These are phyloP conservation scores for Aplocera efformata DNA, from an alignment of 2,888 invertebrate genomes.

Conservation along the genomic window DNA sequence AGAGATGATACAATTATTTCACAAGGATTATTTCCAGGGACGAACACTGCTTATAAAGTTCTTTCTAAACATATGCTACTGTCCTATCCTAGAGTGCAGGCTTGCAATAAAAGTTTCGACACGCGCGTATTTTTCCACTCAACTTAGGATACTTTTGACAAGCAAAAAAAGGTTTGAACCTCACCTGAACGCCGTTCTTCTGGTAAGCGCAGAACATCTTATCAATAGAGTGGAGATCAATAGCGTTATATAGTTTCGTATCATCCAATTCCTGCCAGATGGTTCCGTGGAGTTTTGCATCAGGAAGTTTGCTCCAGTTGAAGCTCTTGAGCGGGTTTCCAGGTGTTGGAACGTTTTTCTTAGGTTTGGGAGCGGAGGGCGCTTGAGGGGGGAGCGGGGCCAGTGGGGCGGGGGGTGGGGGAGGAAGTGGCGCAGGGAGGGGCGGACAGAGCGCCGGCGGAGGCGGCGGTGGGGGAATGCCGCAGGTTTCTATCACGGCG, in stretches of 20 bases:
- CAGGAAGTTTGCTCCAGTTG: conserved; percentile 98
- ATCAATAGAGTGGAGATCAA: conserved; percentile 95
- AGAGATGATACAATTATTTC: no score
- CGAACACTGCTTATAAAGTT: no score
- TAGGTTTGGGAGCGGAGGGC: conserved; percentile 80
- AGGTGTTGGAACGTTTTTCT: conserved; percentile 96
- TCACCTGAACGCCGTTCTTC: conserved; percentile 91
- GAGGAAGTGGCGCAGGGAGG: conserved; percentile 80
- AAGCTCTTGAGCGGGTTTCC: conserved; percentile 96
- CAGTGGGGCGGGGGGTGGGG: conserved; percentile 81
- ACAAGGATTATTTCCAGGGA: no score
- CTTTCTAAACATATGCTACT: no score
- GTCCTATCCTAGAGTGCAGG: no score
- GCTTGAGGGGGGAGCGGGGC: conserved; percentile 75
- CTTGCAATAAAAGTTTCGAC: no score
- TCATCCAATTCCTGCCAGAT: conserved; percentile 98
- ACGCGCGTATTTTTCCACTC: no score
- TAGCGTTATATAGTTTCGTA: conserved; percentile 92
- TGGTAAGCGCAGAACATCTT: conserved; percentile 97
- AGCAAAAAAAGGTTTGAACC: no score
- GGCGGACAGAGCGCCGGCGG: conserved; percentile 77
- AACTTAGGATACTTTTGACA: no score
- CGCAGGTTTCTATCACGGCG: conserved; percentile 65
- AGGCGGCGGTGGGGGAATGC: conserved; percentile 41
- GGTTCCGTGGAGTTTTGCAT: conserved; percentile 94